Percentiles rank a stretch among this genome's conserved stretches.
phyloP scores from a whole-genome alignment of 2,113 vertebrate species.

The Corythaeola cristata region DNA sequence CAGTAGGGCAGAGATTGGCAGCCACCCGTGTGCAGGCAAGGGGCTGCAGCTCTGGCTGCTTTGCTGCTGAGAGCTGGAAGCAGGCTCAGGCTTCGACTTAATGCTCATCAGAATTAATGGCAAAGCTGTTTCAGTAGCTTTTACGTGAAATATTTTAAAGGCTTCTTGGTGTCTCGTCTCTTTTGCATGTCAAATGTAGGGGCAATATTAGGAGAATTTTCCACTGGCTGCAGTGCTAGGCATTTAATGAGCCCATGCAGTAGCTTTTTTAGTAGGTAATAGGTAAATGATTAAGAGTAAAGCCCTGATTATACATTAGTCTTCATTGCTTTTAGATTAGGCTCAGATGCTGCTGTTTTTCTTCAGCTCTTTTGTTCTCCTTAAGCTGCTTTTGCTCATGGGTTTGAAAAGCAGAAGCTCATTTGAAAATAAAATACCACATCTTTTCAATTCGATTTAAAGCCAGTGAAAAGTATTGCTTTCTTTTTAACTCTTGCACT shows the following conservation, averaged over 20 bases:
- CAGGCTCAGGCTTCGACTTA: not conserved
- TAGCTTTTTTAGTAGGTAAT: not conserved
- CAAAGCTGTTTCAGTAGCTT: not conserved
- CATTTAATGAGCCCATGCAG: not conserved
- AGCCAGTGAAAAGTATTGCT: not conserved
- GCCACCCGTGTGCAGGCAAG: fast-evolving
- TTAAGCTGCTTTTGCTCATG: constrained; percentile 1
- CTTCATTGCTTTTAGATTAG: not conserved
- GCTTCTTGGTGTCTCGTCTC: not conserved
- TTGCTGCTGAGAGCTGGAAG: not conserved
- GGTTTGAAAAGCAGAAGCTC: constrained; percentile 12
- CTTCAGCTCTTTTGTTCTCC: not conserved
- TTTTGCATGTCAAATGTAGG: not conserved
- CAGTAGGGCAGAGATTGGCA: not conserved
- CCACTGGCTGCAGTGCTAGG: not conserved
- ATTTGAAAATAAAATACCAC: not conserved
- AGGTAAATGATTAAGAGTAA: constrained; percentile 67
- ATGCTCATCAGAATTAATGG: not conserved
- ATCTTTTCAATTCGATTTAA: not conserved
- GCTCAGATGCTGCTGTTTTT: not conserved
- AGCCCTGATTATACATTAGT: constrained; percentile 39
- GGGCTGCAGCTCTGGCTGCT: not conserved
- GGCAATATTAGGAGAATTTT: not conserved
- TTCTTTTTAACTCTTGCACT: not conserved
- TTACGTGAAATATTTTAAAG: not conserved